Conservation (phyloP, 2,797 vertebrate species). For the Triplophysa yarkandensis region DNA sequence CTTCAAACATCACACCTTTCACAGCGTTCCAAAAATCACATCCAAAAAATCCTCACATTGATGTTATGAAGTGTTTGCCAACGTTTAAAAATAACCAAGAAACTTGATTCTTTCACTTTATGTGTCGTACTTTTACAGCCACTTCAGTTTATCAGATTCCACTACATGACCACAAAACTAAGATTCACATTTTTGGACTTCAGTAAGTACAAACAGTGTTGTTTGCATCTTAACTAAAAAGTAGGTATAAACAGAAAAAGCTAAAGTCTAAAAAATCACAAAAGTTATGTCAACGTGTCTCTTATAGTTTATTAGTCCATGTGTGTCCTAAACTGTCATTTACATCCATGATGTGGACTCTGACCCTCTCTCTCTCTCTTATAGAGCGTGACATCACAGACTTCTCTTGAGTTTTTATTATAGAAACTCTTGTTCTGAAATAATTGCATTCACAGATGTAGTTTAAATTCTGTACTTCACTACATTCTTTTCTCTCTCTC, state of each 20-base stretch:
- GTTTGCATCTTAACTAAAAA: too few species aligned
- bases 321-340: too few species aligned
- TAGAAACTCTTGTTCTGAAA: constrained; percentile 49
- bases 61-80: neutral
- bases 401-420: constrained; percentile 23
- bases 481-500: too few species aligned
- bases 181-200: too few species aligned
- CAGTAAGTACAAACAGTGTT: too few species aligned
- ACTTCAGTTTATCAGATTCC: neutral
- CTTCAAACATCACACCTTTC: constrained; percentile 25
- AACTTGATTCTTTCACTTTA: neutral
- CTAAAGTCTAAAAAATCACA: too few species aligned
- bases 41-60: neutral
- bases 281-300: too few species aligned
- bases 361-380: neutral
- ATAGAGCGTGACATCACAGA: constrained; percentile 15
- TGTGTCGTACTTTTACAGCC: neutral
- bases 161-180: too few species aligned
- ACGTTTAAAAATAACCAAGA: neutral
- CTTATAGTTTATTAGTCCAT: too few species aligned
- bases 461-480: constrained; percentile 69
- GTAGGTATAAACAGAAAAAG: too few species aligned
- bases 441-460: constrained; percentile 73
- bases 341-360: too few species aligned
- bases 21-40: neutral